A percentile compares a stretch with the other conserved stretches of the same genome.
These are phyloP conservation scores for Huso huso DNA, from an alignment of 2,797 vertebrate species.

Conservation along the genomic window DNA sequence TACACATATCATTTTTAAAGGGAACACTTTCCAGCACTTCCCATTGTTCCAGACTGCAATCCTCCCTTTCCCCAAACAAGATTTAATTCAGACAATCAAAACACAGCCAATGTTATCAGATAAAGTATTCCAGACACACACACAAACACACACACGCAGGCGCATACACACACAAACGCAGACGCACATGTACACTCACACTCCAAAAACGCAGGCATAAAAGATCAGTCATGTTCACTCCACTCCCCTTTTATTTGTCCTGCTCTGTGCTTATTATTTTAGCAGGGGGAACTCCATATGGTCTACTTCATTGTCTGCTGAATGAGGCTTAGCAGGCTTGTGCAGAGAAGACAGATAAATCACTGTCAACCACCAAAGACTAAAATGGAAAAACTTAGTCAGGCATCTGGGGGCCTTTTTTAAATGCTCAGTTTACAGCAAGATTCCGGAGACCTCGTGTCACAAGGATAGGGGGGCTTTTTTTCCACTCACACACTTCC, in stretches of 20 bases:
- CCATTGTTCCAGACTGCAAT: not conserved
- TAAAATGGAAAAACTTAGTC: constrained; percentile 56
- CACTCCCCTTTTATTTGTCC: constrained; percentile 3
- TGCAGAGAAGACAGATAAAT: constrained; percentile 45
- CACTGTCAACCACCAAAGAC: constrained; percentile 42
- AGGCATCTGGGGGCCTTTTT: constrained; percentile 31
- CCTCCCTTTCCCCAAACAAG: not conserved
- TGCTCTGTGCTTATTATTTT: constrained; percentile 39
- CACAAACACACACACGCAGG: not conserved
- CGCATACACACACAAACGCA: not conserved
- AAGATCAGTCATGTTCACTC: constrained; percentile 6
- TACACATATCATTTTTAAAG: not conserved
- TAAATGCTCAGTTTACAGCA: constrained; percentile 36
- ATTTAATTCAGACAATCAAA: not conserved
- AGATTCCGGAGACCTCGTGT: constrained; percentile 21
- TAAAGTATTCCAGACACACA: constrained; percentile 1
- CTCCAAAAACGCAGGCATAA: constrained; percentile 4
- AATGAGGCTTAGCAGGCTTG: constrained; percentile 32
- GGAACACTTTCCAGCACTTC: not conserved
- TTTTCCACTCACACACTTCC: constrained; percentile 15
- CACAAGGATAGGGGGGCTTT: constrained; percentile 13
- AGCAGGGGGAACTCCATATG: constrained; percentile 54
- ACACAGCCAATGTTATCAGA: not conserved
- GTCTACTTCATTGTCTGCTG: constrained; percentile 54
- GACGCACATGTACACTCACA: constrained; percentile 21